Conservation (phyloP, 2,113 vertebrate species). For the Sinocyclocheilus anshuiensis region DNA sequence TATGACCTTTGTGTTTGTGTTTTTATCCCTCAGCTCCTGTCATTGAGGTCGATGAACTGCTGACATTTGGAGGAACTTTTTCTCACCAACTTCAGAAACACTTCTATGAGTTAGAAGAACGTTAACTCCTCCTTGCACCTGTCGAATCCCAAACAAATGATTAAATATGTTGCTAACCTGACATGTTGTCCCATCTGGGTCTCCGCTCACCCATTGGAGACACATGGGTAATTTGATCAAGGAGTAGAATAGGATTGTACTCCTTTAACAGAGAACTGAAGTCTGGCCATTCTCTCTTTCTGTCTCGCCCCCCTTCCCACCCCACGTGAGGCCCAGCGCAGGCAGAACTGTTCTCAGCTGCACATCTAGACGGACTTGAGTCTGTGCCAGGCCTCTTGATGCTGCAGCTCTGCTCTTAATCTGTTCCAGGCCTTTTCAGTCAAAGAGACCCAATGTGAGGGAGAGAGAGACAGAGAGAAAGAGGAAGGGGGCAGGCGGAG, state of each 20-base stretch:
- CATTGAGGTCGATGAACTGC: not conserved
- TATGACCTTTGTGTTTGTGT: not conserved
- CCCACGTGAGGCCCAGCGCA: constrained; percentile 85
- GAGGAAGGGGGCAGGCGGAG: constrained; percentile 52
- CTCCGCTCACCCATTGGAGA: constrained; percentile 57
- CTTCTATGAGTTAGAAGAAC: not conserved
- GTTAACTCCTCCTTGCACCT: not conserved
- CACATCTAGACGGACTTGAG: constrained; percentile 91
- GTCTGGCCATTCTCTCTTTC: constrained; percentile 22
- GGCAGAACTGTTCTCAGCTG: constrained; percentile 67
- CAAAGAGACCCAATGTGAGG: constrained; percentile 86
- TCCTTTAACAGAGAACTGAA: constrained; percentile 58
- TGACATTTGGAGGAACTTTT: too few species aligned
- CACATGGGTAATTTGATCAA: constrained; percentile 69
- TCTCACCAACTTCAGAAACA: not conserved
- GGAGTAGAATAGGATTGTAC: constrained; percentile 60
- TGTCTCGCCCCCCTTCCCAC: constrained; percentile 58
- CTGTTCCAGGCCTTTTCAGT: constrained; percentile 97
- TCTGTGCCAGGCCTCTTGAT: constrained; percentile 88
- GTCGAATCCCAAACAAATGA: not conserved
- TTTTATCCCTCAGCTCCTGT: constrained; percentile 14
- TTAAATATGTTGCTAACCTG: not conserved
- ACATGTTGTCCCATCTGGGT: constrained; percentile 14
- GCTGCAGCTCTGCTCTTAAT: constrained; percentile 91
- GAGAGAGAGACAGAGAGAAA: constrained; percentile 53